A percentile compares a stretch with the other conserved stretches of the same genome.
Conservation (phyloP, 2,888 invertebrate species). For the Callimorpha dominula region DNA sequence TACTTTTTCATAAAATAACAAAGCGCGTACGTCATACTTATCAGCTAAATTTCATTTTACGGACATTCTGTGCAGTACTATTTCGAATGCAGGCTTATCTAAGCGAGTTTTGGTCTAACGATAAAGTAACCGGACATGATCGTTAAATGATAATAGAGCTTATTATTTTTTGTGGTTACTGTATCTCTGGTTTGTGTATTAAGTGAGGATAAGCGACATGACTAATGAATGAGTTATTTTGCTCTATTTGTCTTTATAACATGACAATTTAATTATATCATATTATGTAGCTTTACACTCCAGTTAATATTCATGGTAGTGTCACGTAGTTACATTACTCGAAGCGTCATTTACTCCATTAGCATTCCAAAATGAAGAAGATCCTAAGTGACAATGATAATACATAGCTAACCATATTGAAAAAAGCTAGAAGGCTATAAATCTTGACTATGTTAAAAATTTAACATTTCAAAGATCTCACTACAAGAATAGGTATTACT, state of each 20-base stretch:
- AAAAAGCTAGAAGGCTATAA: no score
- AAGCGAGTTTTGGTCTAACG: conserved; percentile 1
- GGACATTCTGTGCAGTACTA: conserved; percentile 16
- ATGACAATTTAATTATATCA: not conserved
- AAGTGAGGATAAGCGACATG: not conserved
- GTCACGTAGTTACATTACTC: not conserved
- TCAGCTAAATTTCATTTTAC: conserved; percentile 7
- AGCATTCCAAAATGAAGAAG: no score
- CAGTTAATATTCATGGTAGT: not conserved
- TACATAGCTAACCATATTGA: no score
- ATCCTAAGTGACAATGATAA: no score
- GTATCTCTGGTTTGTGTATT: not conserved
- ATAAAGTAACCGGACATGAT: conserved; percentile 10
- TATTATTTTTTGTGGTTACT: not conserved
- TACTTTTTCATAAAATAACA: conserved; percentile 10
- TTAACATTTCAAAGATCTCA: no score
- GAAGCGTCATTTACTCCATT: not conserved
- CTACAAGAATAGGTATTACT: no score
- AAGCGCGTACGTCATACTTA: conserved; percentile 14
- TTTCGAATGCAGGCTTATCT: conserved; percentile 9
- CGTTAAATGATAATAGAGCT: not conserved
- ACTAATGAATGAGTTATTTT: not conserved
- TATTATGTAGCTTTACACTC: not conserved
- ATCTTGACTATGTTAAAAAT: no score
- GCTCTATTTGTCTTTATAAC: not conserved